Evolutionary conservation across 2,888 invertebrate genomes (phyloP).

Genomic region (Malthinus seriepunctatus): DNA sequence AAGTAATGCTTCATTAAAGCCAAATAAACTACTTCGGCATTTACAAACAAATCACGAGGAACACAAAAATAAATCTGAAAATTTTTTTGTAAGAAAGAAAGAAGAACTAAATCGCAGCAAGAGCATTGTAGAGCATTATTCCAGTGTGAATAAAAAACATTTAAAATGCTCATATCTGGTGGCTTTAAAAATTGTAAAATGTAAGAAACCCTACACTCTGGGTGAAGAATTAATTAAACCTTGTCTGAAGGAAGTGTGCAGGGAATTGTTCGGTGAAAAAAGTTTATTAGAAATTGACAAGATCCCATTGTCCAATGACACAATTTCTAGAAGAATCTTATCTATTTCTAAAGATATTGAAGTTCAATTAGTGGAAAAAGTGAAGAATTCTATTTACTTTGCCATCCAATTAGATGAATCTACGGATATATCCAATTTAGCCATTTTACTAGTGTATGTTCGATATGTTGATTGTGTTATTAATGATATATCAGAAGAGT

Average conservation of each 20-base stretch:
- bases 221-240: slow-evolving; percentile 32
- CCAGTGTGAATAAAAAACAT: not conserved
- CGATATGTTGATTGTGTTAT: slow-evolving; percentile 14
- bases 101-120: not conserved
- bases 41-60: not conserved
- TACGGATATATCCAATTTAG: slow-evolving; percentile 23
- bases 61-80: not conserved
- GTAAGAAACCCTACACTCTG: slow-evolving; percentile 24
- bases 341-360: slow-evolving; percentile 15
- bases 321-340: slow-evolving; percentile 27
- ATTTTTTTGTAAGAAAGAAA: not conserved
- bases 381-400: slow-evolving; percentile 26
- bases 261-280: slow-evolving; percentile 29
- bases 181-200: slow-evolving; percentile 27
- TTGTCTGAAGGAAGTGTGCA: slow-evolving; percentile 12
- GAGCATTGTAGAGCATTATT: too few species aligned
- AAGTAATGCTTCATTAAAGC: not conserved
- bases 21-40: not conserved
- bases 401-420: slow-evolving; percentile 30
- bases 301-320: slow-evolving; percentile 30
- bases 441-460: slow-evolving; percentile 20
- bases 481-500: slow-evolving; percentile 23
- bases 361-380: slow-evolving; percentile 14
- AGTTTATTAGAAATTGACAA: slow-evolving; percentile 26
- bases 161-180: slow-evolving; percentile 28